Base-by-base conservation (phyloP, 2,888 invertebrate species). In the Flexamia atlantica region DNA sequence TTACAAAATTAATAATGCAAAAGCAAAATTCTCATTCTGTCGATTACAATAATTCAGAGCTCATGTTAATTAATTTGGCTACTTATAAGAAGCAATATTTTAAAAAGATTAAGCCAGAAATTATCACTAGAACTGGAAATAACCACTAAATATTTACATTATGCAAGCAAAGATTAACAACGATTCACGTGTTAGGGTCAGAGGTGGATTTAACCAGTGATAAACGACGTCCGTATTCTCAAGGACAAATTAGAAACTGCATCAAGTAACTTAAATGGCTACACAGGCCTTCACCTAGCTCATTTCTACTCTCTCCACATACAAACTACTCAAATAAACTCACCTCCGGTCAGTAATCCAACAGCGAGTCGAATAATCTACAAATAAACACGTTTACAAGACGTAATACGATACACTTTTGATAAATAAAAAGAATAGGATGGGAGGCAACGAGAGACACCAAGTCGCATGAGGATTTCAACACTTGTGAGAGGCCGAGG, bases 401-500 rank as follows among this genome's bases (percentile, higher is more conserved):
- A 70, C 36, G 70, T 70, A 40, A 36, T 20, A 12, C 70, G 3
- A 70, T 36, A 70, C 70, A 70, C 70, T 40, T 40, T 40, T 9
- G 40, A 23, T 36, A 70, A 70, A 68, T 32, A 30, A 36, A 36
- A 20, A 64, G 28, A 64, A 28, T 64, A 30, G 12, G 64, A 40
- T 12, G 40, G 23, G 70, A 40, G 40, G 70, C 36, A 36, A 30
- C 68, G 32, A 68, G 57, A 30, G 68, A 68, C 32, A 70, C 70
- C 76, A 46, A 50, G 76, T 76, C 76, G 30, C 79, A 79, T 79
- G 79, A 79, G 50, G 79, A 79, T 79, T 79, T 79, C 79, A 79
- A 79, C 79, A 79, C 79, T 57, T 79, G 53, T 79, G 79, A 57
- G 36, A 36, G 30, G 57, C 28, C 79, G 79, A 57, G 79, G 30